A percentile compares a stretch with the other conserved stretches of the same genome.
Conservation (phyloP, 2,888 invertebrate genomes). For the Venustoraphidia nigricollis region DNA sequence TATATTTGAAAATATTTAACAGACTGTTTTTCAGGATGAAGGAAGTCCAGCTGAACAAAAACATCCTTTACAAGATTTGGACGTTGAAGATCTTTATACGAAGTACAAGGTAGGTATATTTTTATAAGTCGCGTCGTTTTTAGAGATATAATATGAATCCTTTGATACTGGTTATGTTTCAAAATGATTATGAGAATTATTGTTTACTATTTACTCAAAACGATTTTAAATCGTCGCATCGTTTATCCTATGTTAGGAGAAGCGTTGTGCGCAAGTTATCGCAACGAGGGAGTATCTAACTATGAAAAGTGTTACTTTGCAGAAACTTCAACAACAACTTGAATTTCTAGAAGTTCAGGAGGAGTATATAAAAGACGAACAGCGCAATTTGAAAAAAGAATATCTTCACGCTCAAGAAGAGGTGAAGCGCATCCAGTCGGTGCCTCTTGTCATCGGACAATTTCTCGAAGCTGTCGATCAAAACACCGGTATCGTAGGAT, state of each 20-base stretch:
- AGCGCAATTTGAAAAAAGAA: slow-evolving; percentile 95
- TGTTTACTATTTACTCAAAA: not conserved
- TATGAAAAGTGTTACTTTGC: slow-evolving; percentile 10
- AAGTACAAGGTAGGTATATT: slow-evolving; percentile 65
- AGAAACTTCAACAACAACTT: slow-evolving; percentile 91
- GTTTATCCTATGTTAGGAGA: slow-evolving; percentile 4
- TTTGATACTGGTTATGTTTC: not conserved
- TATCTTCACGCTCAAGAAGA: slow-evolving; percentile 96
- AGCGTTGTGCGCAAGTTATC: not conserved
- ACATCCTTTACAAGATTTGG: slow-evolving; percentile 63
- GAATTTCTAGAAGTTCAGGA: slow-evolving; percentile 98
- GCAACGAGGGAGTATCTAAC: not conserved
- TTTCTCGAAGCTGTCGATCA: slow-evolving; percentile 99
- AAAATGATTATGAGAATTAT: slow-evolving; percentile 3
- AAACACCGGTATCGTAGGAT: slow-evolving; percentile 97
- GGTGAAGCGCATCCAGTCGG: slow-evolving; percentile 97
- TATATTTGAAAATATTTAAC: slow-evolving; percentile 6
- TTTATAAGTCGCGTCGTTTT: not conserved
- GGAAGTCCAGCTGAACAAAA: slow-evolving; percentile 48
- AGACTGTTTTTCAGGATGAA: slow-evolving; percentile 40
- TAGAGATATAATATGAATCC: not conserved
- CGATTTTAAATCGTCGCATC: slow-evolving; percentile 1
- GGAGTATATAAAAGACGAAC: slow-evolving; percentile 99
- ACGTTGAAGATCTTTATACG: slow-evolving; percentile 86
- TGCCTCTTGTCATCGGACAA: slow-evolving; percentile 96